A percentile compares a stretch with the other conserved stretches of the same genome.
Evolutionary conservation across 2,888 invertebrate genomes (phyloP).

Genomic region (Nomada ruficornis): DNA sequence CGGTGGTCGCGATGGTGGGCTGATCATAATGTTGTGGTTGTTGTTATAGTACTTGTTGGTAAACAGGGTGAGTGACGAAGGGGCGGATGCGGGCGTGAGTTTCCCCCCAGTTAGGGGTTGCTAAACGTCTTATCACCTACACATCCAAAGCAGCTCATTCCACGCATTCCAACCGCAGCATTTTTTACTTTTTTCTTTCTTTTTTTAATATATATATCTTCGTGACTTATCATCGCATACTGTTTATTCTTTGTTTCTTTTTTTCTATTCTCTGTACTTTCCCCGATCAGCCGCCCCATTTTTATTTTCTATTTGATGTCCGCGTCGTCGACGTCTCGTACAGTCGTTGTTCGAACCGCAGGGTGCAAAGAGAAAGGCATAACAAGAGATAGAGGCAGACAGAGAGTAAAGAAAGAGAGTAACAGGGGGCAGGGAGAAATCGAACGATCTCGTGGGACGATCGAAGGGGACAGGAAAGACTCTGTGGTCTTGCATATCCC

Average conservation of each 20-base stretch:
- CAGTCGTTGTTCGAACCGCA: conserved; percentile 53
- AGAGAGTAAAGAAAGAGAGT: conserved; percentile 44
- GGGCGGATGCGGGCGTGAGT: conserved; percentile 75
- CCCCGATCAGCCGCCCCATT: conserved; percentile 34
- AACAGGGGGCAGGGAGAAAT: conserved; percentile 1
- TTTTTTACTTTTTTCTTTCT: conserved; percentile 37
- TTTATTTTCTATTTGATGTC: conserved; percentile 11
- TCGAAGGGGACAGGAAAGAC: conserved; percentile 6
- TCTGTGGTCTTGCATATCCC: conserved; percentile 16
- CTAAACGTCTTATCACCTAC: conserved; percentile 85
- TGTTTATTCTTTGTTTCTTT: conserved; percentile 9
- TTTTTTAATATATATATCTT: neutral
- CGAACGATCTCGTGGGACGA: conserved; percentile 3
- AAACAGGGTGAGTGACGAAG: conserved; percentile 67
- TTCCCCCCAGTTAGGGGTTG: conserved; percentile 80
- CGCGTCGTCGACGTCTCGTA: conserved; percentile 63
- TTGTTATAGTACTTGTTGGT: conserved; percentile 62
- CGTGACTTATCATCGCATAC: neutral
- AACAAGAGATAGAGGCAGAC: conserved; percentile 27
- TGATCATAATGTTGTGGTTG: conserved; percentile 52
- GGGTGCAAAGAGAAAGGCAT: conserved; percentile 67
- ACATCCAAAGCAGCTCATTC: conserved; percentile 85
- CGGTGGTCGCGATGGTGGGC: conserved; percentile 49
- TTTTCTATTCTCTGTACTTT: neutral
- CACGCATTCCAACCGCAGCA: conserved; percentile 82